These are phyloP conservation scores for Mallotus villosus DNA, from an alignment of 2,797 vertebrate species.

Conservation along the genomic window DNA sequence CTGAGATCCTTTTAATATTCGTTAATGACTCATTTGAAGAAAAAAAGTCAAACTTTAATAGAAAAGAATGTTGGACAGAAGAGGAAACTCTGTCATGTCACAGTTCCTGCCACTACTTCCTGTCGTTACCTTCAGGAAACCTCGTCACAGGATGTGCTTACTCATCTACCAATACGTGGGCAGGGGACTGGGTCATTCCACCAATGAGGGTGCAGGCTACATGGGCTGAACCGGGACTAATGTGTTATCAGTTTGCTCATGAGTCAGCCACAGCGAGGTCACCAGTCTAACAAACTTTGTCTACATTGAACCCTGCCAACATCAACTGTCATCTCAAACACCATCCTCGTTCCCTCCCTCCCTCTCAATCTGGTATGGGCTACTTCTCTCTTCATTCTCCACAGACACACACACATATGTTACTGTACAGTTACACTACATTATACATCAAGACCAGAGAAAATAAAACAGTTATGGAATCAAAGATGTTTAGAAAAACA, in stretches of 20 bases:
- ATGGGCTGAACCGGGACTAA: slow-evolving; percentile 4
- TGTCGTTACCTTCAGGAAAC: slow-evolving; percentile 32
- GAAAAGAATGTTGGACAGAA: slow-evolving; percentile 7
- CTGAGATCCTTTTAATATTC: background rate
- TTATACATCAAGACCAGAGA: slow-evolving; percentile 31
- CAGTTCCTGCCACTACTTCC: background rate
- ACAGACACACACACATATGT: slow-evolving; percentile 7
- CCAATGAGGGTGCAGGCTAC: slow-evolving; percentile 12
- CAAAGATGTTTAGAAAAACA: slow-evolving; percentile 30
- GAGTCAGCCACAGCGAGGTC: slow-evolving; percentile 24
- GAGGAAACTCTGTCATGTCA: slow-evolving; percentile 7
- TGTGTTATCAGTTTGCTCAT: background rate
- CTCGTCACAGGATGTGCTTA: slow-evolving; percentile 34
- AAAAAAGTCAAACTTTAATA: slow-evolving; percentile 13
- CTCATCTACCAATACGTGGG: slow-evolving; percentile 24
- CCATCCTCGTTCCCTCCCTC: background rate
- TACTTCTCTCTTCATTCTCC: background rate
- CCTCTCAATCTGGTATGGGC: background rate
- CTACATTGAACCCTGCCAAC: background rate
- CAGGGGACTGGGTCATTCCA: slow-evolving; percentile 9
- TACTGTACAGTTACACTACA: slow-evolving; percentile 17
- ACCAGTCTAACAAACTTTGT: slow-evolving; percentile 5
- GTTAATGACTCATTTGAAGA: too few species aligned
- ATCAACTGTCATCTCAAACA: slow-evolving; percentile 5
- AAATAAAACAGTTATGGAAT: slow-evolving; percentile 38